Evolutionary conservation across 2,888 invertebrate species (phyloP).

Genomic region (Caenorhabditis macrosperma): DNA sequence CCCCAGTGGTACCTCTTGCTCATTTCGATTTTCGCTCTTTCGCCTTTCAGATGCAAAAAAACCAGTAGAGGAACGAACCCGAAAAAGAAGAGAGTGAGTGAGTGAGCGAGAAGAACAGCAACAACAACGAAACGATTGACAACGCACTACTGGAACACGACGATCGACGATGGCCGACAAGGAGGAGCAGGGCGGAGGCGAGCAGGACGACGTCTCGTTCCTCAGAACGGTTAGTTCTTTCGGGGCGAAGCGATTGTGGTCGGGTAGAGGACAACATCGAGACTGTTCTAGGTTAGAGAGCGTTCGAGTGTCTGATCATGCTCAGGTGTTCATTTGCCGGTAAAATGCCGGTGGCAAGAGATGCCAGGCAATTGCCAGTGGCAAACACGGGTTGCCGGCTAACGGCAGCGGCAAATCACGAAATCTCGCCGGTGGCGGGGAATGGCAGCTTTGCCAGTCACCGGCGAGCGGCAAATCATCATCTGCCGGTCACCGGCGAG

Average conservation of each 20-base stretch:
- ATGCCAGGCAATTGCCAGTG: too few relatives aligned
- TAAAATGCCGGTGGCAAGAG: too few relatives aligned
- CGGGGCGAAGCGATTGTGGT: too few relatives aligned
- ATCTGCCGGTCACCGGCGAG: too few relatives aligned
- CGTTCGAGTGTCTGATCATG: too few relatives aligned
- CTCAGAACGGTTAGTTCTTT: conserved; percentile 89
- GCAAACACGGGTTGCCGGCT: too few relatives aligned
- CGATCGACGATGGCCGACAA: conserved; percentile 80
- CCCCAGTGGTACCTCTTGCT: conserved; percentile 24
- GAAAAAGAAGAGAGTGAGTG: neutral
- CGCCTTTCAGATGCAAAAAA: conserved; percentile 46
- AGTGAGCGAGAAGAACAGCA: conserved; percentile 4
- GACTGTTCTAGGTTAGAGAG: neutral
- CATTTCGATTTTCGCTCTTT: conserved; percentile 10
- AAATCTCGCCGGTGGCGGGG: too few relatives aligned
- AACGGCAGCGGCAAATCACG: too few relatives aligned
- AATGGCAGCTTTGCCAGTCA: too few relatives aligned
- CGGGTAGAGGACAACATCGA: neutral
- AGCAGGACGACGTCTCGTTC: conserved; percentile 99
- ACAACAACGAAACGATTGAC: conserved; percentile 17
- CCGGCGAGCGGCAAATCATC: too few relatives aligned
- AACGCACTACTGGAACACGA: conserved; percentile 34
- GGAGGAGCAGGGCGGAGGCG: conserved; percentile 87
- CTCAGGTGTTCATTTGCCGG: too few relatives aligned
- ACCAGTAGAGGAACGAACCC: conserved; percentile 28